Conservation (phyloP, 2,113 vertebrate species). For the Leiothrix lutea region DNA sequence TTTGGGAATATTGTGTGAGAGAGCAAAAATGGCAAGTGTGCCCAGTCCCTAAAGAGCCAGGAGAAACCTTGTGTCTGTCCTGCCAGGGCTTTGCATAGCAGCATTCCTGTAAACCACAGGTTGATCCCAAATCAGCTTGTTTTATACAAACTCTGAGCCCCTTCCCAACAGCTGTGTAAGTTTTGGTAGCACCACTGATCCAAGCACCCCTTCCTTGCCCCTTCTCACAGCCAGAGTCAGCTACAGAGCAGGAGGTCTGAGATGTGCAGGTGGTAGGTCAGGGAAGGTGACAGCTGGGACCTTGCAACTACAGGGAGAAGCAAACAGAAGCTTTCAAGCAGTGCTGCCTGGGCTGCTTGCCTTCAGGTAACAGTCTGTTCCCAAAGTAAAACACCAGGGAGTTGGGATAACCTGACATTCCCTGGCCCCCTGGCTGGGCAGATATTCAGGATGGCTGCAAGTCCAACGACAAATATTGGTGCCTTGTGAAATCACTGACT, state of each 20-base stretch:
- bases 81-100: neutral
- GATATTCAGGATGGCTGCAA: neutral
- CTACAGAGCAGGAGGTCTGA: neutral
- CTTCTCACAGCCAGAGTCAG: neutral
- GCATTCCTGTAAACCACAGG: neutral
- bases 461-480: neutral
- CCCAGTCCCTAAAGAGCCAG: neutral
- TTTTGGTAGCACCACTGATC: neutral
- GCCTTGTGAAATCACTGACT: neutral
- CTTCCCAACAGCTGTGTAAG: accelerated
- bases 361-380: neutral
- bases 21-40: neutral
- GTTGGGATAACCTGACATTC: neutral
- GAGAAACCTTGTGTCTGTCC: neutral
- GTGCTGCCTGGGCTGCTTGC: neutral
- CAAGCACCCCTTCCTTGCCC: neutral
- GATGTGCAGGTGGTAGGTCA: neutral
- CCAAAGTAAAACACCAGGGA: neutral
- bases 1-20: neutral
- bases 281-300: neutral
- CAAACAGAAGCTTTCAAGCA: neutral
- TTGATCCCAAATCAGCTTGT: neutral
- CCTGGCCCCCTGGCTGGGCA: neutral
- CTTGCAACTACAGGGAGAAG: neutral
- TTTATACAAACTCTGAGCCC: neutral